phyloP scores from a whole-genome alignment of 1,140 invertebrate species.

The Branchinecta lindahli region DNA sequence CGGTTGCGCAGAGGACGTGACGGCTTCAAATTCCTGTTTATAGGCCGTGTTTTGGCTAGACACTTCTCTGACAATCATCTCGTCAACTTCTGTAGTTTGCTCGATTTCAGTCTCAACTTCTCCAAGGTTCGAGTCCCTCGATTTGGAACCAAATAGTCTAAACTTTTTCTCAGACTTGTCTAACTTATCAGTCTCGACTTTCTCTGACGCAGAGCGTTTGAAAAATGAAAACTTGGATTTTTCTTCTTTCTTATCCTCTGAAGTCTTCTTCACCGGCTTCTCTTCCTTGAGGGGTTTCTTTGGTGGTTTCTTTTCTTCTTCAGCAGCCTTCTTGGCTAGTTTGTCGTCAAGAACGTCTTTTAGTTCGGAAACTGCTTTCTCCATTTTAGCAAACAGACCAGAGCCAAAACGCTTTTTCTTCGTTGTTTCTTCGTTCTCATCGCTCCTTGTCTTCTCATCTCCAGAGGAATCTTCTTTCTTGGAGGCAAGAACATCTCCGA shows the following conservation, averaged over 20 bases:
- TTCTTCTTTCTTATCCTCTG: background rate
- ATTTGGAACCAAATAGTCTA: background rate
- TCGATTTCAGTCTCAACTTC: background rate
- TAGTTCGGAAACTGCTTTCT: slow-evolving; percentile 16
- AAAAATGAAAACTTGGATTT: slow-evolving; percentile 10
- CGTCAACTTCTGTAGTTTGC: no score
- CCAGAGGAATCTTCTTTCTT: background rate
- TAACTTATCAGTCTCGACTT: background rate
- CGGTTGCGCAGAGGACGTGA: no score
- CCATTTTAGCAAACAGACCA: slow-evolving; percentile 17
- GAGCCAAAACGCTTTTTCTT: slow-evolving; percentile 6
- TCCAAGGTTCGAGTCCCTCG: background rate
- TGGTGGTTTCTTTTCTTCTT: slow-evolving; percentile 10
- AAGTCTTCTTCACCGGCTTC: background rate
- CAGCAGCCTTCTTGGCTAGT: slow-evolving; percentile 13
- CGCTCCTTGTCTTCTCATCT: slow-evolving; percentile 9
- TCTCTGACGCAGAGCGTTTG: background rate
- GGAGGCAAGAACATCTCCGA: background rate
- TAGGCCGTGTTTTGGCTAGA: no score
- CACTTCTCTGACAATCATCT: no score
- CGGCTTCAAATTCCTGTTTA: no score
- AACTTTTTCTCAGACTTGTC: background rate
- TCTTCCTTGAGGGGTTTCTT: background rate
- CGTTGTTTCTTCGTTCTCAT: background rate
- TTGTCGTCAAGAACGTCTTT: slow-evolving; percentile 18